phyloP scores from a whole-genome alignment of 2,888 invertebrate genomes.

The Nycteola revayana region DNA sequence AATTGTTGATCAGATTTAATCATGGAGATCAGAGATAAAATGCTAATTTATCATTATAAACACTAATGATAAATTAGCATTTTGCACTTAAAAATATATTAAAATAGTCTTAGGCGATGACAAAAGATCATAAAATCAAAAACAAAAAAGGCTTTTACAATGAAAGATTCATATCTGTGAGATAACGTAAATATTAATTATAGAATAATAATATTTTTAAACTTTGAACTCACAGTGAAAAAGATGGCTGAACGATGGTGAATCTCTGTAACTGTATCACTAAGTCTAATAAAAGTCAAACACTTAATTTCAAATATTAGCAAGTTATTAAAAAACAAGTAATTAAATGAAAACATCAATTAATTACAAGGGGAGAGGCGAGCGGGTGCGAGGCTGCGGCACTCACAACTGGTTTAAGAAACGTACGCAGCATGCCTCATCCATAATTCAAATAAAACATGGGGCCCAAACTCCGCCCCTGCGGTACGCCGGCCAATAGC shows the following conservation, averaged over 20 bases:
- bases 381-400: constrained; percentile 73
- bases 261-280: constrained; percentile 38
- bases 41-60: too few relatives aligned
- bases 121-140: too few relatives aligned
- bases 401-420: constrained; percentile 76
- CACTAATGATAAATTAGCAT: too few relatives aligned
- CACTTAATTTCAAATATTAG: constrained; percentile 69
- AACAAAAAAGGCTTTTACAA: too few relatives aligned
- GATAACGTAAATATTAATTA: background rate
- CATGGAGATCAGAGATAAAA: too few relatives aligned
- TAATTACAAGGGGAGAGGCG: constrained; percentile 77
- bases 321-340: constrained; percentile 71
- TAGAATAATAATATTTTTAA: background rate
- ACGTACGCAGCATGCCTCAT: constrained; percentile 68
- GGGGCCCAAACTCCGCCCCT: constrained; percentile 78
- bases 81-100: too few relatives aligned
- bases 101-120: too few relatives aligned
- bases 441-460: constrained; percentile 81
- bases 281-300: constrained; percentile 58
- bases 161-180: too few relatives aligned
- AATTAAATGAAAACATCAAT: constrained; percentile 80
- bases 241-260: constrained; percentile 11
- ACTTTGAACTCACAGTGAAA: constrained; percentile 25
- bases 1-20: too few relatives aligned
- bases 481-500: constrained; percentile 74